Evolutionary conservation across 2,797 vertebrate genomes (phyloP).

Genomic region (Neopelma chrysocephalum): DNA sequence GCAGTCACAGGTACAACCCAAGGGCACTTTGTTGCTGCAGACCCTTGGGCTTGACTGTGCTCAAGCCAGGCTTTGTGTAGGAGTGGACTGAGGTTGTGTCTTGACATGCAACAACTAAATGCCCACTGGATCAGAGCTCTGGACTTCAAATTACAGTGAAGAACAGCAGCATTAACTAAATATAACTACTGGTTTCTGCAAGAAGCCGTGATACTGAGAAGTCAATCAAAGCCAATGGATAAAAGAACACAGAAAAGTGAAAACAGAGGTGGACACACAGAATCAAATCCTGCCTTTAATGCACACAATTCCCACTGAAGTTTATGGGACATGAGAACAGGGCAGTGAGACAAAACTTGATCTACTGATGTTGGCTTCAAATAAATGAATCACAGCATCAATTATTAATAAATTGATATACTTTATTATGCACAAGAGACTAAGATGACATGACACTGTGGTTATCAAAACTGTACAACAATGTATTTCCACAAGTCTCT

Average conservation of each 20-base stretch:
- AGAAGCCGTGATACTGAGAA: not conserved
- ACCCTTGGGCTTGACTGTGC: not conserved
- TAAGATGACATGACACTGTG: conserved; percentile 73
- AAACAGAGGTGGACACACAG: not conserved
- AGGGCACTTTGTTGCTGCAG: not conserved
- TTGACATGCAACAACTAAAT: not conserved
- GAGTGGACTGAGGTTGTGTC: not conserved
- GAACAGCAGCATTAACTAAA: not conserved
- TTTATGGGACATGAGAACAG: not conserved
- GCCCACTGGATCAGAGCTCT: not conserved
- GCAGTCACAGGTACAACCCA: not conserved
- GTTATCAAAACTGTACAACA: conserved; percentile 81
- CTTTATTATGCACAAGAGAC: conserved; percentile 83
- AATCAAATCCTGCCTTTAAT: not conserved
- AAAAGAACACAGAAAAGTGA: not conserved
- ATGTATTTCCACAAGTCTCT: conserved; percentile 69
- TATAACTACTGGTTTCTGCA: not conserved
- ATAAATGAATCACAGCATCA: conserved; percentile 16
- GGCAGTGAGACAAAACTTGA: not conserved
- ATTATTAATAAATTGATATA: conserved; percentile 73
- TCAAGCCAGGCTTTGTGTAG: not conserved
- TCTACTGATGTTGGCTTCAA: not conserved
- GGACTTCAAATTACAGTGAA: not conserved
- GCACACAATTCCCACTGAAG: not conserved
- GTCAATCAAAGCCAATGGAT: not conserved